phyloP scores from a whole-genome alignment of 2,113 vertebrate species.

The Xerus inauris region DNA sequence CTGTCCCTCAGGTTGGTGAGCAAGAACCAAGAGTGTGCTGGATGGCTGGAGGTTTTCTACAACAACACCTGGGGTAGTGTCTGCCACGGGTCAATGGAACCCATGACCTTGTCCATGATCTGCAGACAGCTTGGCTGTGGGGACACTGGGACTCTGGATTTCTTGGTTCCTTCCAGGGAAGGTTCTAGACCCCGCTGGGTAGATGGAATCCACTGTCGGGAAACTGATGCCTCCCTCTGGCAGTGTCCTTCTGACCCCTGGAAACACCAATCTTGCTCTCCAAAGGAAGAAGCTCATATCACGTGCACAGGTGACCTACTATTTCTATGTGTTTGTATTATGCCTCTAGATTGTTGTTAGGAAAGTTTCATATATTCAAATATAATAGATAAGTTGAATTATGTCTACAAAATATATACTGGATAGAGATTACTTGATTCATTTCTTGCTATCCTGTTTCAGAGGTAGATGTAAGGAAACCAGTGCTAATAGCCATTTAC shows the following conservation, averaged over 20 bases:
- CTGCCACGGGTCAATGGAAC: neutral
- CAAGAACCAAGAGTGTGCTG: constrained; percentile 10
- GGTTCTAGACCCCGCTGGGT: neutral
- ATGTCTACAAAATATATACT: neutral
- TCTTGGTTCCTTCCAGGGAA: accelerated
- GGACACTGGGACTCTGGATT: neutral
- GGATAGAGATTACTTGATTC: neutral
- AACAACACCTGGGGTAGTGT: no score
- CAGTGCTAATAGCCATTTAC: neutral
- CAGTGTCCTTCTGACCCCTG: constrained; percentile 35
- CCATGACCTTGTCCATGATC: no score
- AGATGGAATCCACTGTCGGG: no score
- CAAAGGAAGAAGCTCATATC: neutral
- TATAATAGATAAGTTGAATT: neutral
- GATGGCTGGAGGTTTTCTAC: constrained; percentile 76
- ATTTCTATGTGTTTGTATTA: neutral
- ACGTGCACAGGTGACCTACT: constrained; percentile 46
- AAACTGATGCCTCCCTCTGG: no score
- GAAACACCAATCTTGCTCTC: neutral
- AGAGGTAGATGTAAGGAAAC: neutral
- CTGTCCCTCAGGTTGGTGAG: constrained; percentile 64
- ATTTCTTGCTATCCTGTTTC: neutral
- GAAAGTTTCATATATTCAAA: neutral
- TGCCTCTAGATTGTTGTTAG: no score
- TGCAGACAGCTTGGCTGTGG: constrained; percentile 40